Evolutionary conservation across 2,113 vertebrate genomes (phyloP).

Genomic region (Mixornis gularis): DNA sequence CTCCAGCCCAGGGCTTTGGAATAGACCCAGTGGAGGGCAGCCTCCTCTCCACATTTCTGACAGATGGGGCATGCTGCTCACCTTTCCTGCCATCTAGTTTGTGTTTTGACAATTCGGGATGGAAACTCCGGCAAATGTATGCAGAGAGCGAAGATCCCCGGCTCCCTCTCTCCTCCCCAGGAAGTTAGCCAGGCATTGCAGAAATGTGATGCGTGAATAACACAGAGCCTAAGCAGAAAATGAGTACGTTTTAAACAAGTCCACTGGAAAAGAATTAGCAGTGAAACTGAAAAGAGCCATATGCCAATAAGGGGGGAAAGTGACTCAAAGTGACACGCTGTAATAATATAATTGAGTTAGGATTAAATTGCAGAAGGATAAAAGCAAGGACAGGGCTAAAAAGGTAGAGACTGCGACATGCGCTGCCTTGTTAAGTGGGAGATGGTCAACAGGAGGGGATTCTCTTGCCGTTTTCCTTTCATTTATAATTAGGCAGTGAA

Average conservation of each 20-base stretch:
- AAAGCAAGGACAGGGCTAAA: constrained; percentile 57
- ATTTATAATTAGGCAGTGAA: constrained; percentile 62
- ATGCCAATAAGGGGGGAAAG: constrained; percentile 67
- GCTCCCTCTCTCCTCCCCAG: constrained; percentile 38
- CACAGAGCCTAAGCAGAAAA: constrained; percentile 64
- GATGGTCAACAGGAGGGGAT: constrained; percentile 54
- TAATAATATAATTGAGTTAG: constrained; percentile 72
- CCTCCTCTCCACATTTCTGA: constrained; percentile 41
- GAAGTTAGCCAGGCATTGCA: constrained; percentile 62
- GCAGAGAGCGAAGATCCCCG: constrained; percentile 1
- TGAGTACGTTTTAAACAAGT: constrained; percentile 71
- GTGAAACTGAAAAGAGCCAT: constrained; percentile 69
- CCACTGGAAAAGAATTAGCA: constrained; percentile 75
- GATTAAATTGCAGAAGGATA: constrained; percentile 66
- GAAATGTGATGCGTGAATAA: constrained; percentile 61
- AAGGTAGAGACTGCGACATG: constrained; percentile 43
- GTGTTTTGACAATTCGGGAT: constrained; percentile 54
- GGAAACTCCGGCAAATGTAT: constrained; percentile 57
- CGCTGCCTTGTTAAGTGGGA: constrained; percentile 54
- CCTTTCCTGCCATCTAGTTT: constrained; percentile 57
- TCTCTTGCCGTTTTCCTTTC: constrained; percentile 51
- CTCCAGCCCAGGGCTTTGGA: constrained; percentile 46
- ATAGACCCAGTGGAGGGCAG: constrained; percentile 44
- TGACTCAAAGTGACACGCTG: constrained; percentile 61
- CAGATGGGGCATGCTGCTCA: constrained; percentile 9